Percentiles rank a stretch among this genome's conserved stretches.
Evolutionary conservation across 2,113 vertebrate genomes (phyloP).

Genomic region (Sylvietta virens): DNA sequence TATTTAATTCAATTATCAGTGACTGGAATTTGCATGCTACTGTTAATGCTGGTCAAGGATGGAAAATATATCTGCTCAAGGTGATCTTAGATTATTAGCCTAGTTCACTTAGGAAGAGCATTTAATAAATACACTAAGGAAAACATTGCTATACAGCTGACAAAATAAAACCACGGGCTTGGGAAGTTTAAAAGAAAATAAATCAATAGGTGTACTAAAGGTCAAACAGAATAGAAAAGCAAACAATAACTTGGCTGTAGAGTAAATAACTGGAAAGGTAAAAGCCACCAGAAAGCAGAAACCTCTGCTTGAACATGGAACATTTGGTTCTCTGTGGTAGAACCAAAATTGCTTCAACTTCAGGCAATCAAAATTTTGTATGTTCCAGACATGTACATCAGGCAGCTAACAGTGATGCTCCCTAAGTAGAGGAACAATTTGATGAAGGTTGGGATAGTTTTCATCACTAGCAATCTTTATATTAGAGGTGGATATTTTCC

Average conservation of each 20-base stretch:
- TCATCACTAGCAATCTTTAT: background rate
- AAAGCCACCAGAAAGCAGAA: background rate
- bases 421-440: background rate
- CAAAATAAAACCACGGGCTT: background rate
- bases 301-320: background rate
- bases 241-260: background rate
- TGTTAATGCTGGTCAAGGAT: background rate
- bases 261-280: background rate
- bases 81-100: background rate
- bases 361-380: background rate
- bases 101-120: background rate
- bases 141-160: background rate
- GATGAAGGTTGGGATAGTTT: background rate
- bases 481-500: background rate
- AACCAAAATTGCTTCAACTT: background rate
- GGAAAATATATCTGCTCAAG: background rate
- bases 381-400: background rate
- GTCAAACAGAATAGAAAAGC: slow-evolving; percentile 14
- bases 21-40: background rate
- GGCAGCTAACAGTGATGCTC: background rate
- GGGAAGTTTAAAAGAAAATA: background rate
- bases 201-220: slow-evolving; percentile 25
- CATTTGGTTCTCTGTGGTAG: background rate
- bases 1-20: background rate
- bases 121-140: background rate